phyloP scores from a whole-genome alignment of 2,888 invertebrate genomes.

The Euplagia quadripunctaria region DNA sequence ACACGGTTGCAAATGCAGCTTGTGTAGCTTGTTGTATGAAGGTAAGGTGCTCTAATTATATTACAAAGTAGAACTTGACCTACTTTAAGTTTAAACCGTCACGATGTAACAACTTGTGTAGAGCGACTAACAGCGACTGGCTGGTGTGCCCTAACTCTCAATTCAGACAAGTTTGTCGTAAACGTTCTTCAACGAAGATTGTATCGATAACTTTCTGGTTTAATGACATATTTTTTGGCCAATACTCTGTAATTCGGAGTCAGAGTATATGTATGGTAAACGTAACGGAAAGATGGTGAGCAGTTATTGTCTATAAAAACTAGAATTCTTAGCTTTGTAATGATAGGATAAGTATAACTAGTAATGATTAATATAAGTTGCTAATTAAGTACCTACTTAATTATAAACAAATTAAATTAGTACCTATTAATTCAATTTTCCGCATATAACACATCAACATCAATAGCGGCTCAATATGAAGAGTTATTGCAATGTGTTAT shows the following conservation, averaged over 20 bases:
- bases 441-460: neutral
- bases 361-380: neutral
- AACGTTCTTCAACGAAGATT: neutral
- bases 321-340: neutral
- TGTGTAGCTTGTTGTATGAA: neutral
- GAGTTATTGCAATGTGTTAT: slow-evolving; percentile 27
- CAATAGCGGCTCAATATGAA: neutral
- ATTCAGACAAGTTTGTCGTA: neutral
- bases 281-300: neutral
- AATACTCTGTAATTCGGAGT: no score
- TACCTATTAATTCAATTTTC: neutral
- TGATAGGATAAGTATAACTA: neutral
- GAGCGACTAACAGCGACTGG: neutral
- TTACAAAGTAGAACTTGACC: slow-evolving; percentile 19
- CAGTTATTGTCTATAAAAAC: neutral
- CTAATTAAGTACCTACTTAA: neutral
- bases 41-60: neutral
- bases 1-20: neutral
- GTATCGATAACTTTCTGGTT: neutral
- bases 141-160: neutral
- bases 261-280: neutral
- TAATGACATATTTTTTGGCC: neutral
- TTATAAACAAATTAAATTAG: neutral
- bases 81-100: slow-evolving; percentile 8
- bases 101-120: neutral